Percentiles rank a stretch among this genome's conserved stretches.
phyloP scores from a whole-genome alignment of 2,888 invertebrate species.

The Troides oblongomaculatus region DNA sequence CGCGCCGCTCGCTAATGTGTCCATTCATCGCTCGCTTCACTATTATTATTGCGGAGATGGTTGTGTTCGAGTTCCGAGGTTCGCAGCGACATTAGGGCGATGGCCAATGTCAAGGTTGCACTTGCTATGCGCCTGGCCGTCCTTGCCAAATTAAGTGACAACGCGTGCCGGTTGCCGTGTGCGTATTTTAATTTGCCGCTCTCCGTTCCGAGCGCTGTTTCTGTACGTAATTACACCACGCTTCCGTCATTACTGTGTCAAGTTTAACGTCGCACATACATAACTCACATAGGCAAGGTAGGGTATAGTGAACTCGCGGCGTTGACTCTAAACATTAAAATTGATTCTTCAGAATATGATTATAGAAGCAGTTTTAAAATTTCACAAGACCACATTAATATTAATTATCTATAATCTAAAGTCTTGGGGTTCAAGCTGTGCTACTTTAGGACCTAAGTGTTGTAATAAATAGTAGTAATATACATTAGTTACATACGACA shows the following conservation, averaged over 20 bases:
- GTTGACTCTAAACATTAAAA: too few species aligned
- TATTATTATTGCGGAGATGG: conserved; percentile 73
- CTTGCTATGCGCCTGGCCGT: conserved; percentile 64
- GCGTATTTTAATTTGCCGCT: conserved; percentile 1
- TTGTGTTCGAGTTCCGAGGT: conserved; percentile 70
- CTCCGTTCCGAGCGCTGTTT: not conserved
- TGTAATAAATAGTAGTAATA: too few species aligned
- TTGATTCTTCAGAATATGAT: too few species aligned
- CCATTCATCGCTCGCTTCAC: conserved; percentile 75
- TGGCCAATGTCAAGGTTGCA: conserved; percentile 78
- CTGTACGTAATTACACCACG: not conserved
- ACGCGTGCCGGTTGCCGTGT: conserved; percentile 10
- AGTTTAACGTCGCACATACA: not conserved
- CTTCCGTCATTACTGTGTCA: not conserved
- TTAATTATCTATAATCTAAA: too few species aligned
- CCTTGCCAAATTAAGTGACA: conserved; percentile 43
- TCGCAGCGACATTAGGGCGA: conserved; percentile 70
- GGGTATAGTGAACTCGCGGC: not conserved
- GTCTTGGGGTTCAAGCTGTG: too few species aligned
- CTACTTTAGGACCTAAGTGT: too few species aligned
- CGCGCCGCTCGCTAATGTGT: conserved; percentile 40
- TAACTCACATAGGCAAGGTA: not conserved
- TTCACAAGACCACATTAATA: too few species aligned
- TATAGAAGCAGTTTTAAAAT: too few species aligned
- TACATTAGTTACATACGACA: too few species aligned